Percentiles rank a stretch among this genome's conserved stretches.
phyloP scores from a whole-genome alignment of 2,797 vertebrate species.

The Kryptolebias ocellatus region DNA sequence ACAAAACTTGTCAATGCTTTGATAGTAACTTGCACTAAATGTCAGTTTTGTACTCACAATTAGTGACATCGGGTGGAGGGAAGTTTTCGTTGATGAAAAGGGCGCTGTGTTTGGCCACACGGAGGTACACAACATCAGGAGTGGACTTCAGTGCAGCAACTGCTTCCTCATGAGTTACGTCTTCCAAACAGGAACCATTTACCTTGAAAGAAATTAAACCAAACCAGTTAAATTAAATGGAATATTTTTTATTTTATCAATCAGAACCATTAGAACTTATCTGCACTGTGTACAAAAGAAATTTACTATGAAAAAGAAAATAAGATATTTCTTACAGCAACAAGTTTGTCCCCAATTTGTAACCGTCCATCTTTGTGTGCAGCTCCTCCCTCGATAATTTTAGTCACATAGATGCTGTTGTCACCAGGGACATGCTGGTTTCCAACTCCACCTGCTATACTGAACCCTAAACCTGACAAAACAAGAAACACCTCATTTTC shows the following conservation, averaged over 20 bases:
- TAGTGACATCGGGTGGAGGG: constrained; percentile 92
- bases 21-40: neutral
- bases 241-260: neutral
- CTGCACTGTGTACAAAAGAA: neutral
- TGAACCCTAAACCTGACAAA: constrained; percentile 93
- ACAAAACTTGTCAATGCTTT: no score
- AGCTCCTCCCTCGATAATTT: constrained; percentile 96
- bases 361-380: constrained; percentile 97
- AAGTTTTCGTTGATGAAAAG: constrained; percentile 96
- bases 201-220: constrained; percentile 79
- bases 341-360: constrained; percentile 96
- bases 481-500: neutral
- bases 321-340: constrained; percentile 86
- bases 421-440: constrained; percentile 98
- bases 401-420: constrained; percentile 98
- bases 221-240: neutral
- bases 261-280: neutral
- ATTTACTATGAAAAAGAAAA: neutral
- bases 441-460: constrained; percentile 96
- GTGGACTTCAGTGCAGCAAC: constrained; percentile 97
- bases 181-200: constrained; percentile 88
- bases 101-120: constrained; percentile 94
- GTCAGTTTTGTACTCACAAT: constrained; percentile 84
- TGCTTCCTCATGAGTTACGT: constrained; percentile 97
- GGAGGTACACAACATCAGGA: constrained; percentile 94